Evolutionary conservation across 2,113 vertebrate genomes (phyloP), one percentile per base, ranked within the genome.

Genomic region (Cepphus grylle): DNA sequence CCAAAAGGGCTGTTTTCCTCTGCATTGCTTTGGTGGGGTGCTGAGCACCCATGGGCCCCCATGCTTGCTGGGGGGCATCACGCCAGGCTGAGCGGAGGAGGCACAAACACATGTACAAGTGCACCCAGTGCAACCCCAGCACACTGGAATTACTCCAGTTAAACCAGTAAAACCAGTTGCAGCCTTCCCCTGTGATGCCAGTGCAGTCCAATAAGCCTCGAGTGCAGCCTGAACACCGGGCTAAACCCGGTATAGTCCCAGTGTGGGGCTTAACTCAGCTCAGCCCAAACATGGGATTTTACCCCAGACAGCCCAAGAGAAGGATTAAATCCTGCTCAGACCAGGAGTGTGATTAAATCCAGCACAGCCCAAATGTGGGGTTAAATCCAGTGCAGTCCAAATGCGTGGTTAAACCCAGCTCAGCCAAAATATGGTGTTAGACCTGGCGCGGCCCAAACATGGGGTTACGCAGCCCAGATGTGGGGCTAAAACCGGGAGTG

Each of bases 141-240:
- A 15, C 36, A 27, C 8, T 27, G n/a, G 61, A 90, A 90, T 47
- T 52, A 69, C 27, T 53, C 78, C 62, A 62, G 45, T 42, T 65
- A 70, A 65, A 72, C n/a, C 52, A 87, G 61, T 32, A 94, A 91
- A 93, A 71, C 10, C 27, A 78, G 56, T 1, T n/a, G 42, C 66
- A 91, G 17, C 19, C 36, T 76, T 90, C 14, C 29, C 32, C n/a
- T 45, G 22, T 11, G 11, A 78, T n/a, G 22, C 47, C 9, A 74
- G 34, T 14, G 55, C 19, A 81, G 45, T 23, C 15, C 62, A 69
- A 4, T 23, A 70, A 43, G 7, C 16, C 38, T 43, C 0, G 3
- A 2, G 1, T 2, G 6, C 27, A 84, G 45, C 8, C 12, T 42
- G 25, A 74, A 67, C 1, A 2, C 0, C 2, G 29, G 59, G 42